phyloP scores from a whole-genome alignment of 2,113 vertebrate genomes.

The Neotoma lepida region DNA sequence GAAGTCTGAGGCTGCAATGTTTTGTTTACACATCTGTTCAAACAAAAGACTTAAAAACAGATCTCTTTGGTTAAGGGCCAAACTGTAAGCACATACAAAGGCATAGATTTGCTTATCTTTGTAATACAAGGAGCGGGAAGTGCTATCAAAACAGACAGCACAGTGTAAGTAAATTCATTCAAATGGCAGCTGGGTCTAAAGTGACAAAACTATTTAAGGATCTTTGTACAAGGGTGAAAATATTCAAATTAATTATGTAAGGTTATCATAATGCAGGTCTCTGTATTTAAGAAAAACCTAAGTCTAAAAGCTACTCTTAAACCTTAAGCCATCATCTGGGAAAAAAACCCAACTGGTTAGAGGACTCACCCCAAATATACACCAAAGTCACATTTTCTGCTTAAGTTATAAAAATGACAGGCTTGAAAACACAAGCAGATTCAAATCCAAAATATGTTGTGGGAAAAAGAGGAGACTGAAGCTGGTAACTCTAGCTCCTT shows the following conservation, averaged over 20 bases:
- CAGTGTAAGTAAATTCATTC: conserved; percentile 73
- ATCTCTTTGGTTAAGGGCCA: conserved; percentile 77
- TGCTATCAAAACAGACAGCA: conserved; percentile 67
- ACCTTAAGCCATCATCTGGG: conserved; percentile 34
- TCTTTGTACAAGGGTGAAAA: conserved; percentile 59
- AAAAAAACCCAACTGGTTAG: conserved; percentile 65
- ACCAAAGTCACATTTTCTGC: conserved; percentile 21
- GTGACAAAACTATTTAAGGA: conserved; percentile 63
- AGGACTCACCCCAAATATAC: conserved; percentile 66
- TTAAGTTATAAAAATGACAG: conserved; percentile 8
- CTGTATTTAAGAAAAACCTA: conserved; percentile 62
- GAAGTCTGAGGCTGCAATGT: conserved; percentile 69
- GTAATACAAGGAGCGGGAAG: conserved; percentile 69
- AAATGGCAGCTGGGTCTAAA: conserved; percentile 60
- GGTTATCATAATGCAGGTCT: conserved; percentile 64
- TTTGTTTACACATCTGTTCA: conserved; percentile 81
- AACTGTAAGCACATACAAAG: conserved; percentile 73
- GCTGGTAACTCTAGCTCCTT: not conserved
- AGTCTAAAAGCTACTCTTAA: conserved; percentile 55
- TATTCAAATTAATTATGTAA: conserved; percentile 64
- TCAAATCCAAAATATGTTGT: conserved; percentile 36
- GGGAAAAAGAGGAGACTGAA: not conserved
- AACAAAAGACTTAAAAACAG: conserved; percentile 78
- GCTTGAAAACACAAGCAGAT: conserved; percentile 17
- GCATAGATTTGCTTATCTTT: conserved; percentile 75